phyloP scores from a whole-genome alignment of 1,140 invertebrate species.

The Lanistes nyassanus region DNA sequence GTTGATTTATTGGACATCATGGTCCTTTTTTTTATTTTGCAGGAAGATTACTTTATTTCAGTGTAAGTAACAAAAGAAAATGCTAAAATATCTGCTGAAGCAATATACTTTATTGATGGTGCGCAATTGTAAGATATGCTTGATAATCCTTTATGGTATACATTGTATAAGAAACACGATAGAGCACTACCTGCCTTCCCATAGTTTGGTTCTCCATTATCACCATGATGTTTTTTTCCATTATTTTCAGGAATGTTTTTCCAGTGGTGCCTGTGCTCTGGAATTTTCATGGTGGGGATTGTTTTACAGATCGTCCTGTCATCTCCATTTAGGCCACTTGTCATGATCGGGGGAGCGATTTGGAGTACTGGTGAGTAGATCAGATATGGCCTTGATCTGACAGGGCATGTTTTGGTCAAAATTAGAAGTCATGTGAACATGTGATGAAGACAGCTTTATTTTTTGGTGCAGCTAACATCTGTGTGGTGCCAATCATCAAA shows the following conservation, averaged over 20 bases:
- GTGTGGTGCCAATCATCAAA: constrained; percentile 67
- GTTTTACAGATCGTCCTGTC: constrained; percentile 54
- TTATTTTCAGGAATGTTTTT: constrained; percentile 65
- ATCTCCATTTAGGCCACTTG: constrained; percentile 60
- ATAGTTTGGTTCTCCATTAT: not conserved
- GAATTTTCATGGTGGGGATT: constrained; percentile 57
- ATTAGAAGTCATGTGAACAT: not conserved
- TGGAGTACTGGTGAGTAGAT: constrained; percentile 61
- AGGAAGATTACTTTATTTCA: not conserved
- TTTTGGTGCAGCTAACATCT: constrained; percentile 62
- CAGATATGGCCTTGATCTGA: not conserved
- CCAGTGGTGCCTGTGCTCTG: constrained; percentile 64
- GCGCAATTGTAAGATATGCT: no score
- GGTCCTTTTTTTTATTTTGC: not conserved
- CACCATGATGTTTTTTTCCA: constrained; percentile 9
- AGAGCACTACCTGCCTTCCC: no score
- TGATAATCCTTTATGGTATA: no score
- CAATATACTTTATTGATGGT: no score
- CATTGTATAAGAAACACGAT: no score
- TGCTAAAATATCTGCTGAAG: no score
- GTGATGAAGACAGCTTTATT: not conserved
- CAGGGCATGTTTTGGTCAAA: not conserved
- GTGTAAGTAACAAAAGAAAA: no score
- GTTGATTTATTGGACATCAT: constrained; percentile 2
- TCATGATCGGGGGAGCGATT: constrained; percentile 63